Evolutionary conservation across 35 echinoderm and acorn worm genomes (phyloP), one percentile per base, ranked within the genome.

Genomic region (Strongylocentrotus purpuratus): DNA sequence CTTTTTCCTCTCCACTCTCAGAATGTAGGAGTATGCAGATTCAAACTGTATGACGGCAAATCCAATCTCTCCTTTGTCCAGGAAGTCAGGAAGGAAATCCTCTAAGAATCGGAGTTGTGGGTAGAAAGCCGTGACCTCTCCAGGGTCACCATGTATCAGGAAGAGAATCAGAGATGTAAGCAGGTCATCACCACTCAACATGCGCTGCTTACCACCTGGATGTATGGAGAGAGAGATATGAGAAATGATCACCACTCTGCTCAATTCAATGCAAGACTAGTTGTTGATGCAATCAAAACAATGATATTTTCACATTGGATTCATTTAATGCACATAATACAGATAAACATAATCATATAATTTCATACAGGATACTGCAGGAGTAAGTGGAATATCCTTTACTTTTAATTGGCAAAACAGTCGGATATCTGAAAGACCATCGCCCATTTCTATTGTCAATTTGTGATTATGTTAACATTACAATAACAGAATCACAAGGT

Each of bases 181-280:
- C 46, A 96, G 95, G 94, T 98, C 97, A 95, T 98, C 97, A 31
- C 96, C 96, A 88, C 96, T 95, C 65, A 98, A 45, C 96, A 96
- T 95, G n/a, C 95, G 88, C 47, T 94, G 87, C 88, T 98, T 98
- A 20, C 96, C 97, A 97, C 97, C 97, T 98, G 94, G 17, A 59
- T 87, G 48, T 31, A 95, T 46, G 46, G 48, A 58, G 47, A 52
- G 32, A 90, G 32, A 35, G 31, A 61, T 7, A 89, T 46, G 31
- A n/a, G 91, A 25, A 25, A 78, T 31, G 2, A 78, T 78, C 28
- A 78, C 65, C 8, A 78, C 28, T 22, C 65, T 78, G 65, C 18
- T 70, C 25, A 28, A 70, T 70, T 1, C 41, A 31, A 92, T 92
- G 5, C 17, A 92, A 45, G 25, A 46, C 14, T 48, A 92, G 33